Evolutionary conservation across 2,888 invertebrate genomes (phyloP), one percentile per base, ranked within the genome.

Genomic region (Tetropium fuscum): DNA sequence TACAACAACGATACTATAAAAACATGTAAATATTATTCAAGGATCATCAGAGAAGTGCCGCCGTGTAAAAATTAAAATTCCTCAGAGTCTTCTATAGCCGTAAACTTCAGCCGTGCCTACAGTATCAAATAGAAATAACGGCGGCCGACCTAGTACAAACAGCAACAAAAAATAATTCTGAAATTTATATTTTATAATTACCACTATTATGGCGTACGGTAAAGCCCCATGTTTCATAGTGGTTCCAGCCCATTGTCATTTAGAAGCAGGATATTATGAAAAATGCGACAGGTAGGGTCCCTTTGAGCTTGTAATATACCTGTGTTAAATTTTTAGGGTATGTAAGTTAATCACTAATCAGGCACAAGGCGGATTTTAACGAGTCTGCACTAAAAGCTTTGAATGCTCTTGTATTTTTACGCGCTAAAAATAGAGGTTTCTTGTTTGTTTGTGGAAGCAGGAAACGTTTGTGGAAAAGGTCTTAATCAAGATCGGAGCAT

Each of bases 161-260:
- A 16, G 7, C 16, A 58, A 62, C 56, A 63, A 66, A 69, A 65
- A 71, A 66, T 61, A 60, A 66, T 66, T 72, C 69, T 49, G 47
- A 53, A 51, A 57, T 70, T 66, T 68, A 69, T 71, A 70, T 69
- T 66, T 69, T 67, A 70, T 75, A 74, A 75, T 74, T 74, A 73
- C 71, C 68, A 70, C 72, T 72, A n/a, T n/a, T n/a, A 71, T 67
- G 51, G 47, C 43, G 64, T 51, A 62, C 49, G 48, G 69, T 51
- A 65, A 55, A 49, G 65, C 58, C 63, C 57, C 68, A 71, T 74
- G 70, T 69, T 67, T 74, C 73, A 69, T 70, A 68, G 66, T 64
- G 15, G 62, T 58, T 69, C 68, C 70, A 63, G 58, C 62, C 73
- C 69, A 74, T 76, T 76, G 74, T 76, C 70, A 76, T 74, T 69